These are phyloP conservation scores for Macropus fuliginosus DNA, from an alignment of 2,797 vertebrate species.

Conservation along the genomic window DNA sequence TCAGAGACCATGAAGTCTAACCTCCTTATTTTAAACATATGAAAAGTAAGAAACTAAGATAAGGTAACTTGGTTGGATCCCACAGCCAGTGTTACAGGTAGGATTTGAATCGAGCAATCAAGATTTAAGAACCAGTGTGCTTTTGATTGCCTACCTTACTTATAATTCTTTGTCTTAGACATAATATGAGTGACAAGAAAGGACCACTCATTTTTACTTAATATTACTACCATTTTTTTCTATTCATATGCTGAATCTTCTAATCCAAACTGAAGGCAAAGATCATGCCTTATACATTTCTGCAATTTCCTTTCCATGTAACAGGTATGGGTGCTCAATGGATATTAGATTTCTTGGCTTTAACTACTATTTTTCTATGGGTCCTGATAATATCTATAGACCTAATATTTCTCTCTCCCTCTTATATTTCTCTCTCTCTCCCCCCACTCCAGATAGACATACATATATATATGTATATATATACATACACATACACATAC, in stretches of 20 bases:
- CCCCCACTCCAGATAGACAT: too few species aligned
- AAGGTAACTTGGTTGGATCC: background rate
- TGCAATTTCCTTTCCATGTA: background rate
- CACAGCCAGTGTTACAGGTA: background rate
- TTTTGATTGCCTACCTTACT: background rate
- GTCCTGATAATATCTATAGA: background rate
- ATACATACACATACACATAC: too few species aligned
- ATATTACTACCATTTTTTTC: background rate
- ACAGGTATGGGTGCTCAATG: background rate
- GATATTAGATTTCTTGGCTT: background rate
- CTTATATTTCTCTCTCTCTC: background rate
- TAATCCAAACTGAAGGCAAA: background rate
- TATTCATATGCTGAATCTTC: background rate
- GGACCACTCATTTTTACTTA: background rate
- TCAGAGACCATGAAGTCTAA: background rate
- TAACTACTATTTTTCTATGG: background rate
- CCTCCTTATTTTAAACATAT: background rate
- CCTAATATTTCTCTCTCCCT: background rate
- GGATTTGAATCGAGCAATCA: background rate
- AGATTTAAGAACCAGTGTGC: background rate
- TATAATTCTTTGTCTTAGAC: background rate
- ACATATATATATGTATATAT: too few species aligned
- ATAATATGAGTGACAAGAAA: background rate
- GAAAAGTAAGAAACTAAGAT: background rate
- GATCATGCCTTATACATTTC: background rate